Evolutionary conservation across 2,797 vertebrate species (phyloP), one percentile per base, ranked within the genome.

Genomic region (Microchirus variegatus): DNA sequence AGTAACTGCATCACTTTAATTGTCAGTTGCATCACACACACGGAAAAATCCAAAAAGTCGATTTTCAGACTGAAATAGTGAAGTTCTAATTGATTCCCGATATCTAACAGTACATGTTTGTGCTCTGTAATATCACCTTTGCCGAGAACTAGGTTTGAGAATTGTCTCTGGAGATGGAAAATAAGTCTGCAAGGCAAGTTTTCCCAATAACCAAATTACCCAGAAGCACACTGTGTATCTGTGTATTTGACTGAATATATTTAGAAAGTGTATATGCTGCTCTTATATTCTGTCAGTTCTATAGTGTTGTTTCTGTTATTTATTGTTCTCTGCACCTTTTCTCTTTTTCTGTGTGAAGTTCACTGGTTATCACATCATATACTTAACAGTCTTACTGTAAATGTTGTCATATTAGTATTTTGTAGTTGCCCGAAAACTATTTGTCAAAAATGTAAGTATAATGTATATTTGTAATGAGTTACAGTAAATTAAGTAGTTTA

Each of bases 401-500:
- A 62, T 50, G 15, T 1, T 11, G 6, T 53, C 41, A 18, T 19
- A 15, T 53, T 22, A 16, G n/a, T 47, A 49, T 49, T 50, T 15
- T 31, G 41, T 54, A 37, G 14, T 2, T 3, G 3, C 59, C 58
- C 17, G 5, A 54, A 72, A 43, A 16, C 38, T 13, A 43, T 41
- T 6, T 42, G 31, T 11, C 8, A 53, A 63, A 53, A 63, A 77
- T 59, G 6, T 12, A 75, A 74, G 57, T 36, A 59, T 19, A 61
- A 53, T 49, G 40, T 37, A 54, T 44, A 46, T 35, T 17, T n/a
- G n/a, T n/a, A n/a, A n/a, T n/a, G n/a, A n/a, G n/a, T n/a, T n/a
- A n/a, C n/a, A n/a, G n/a, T n/a, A n/a, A n/a, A n/a, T n/a, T n/a
- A n/a, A n/a, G n/a, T n/a, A n/a, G n/a, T n/a, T n/a, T n/a, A n/a